Conservation (phyloP, 2,113 vertebrate genomes). For the Proterorhinus semilunaris region DNA sequence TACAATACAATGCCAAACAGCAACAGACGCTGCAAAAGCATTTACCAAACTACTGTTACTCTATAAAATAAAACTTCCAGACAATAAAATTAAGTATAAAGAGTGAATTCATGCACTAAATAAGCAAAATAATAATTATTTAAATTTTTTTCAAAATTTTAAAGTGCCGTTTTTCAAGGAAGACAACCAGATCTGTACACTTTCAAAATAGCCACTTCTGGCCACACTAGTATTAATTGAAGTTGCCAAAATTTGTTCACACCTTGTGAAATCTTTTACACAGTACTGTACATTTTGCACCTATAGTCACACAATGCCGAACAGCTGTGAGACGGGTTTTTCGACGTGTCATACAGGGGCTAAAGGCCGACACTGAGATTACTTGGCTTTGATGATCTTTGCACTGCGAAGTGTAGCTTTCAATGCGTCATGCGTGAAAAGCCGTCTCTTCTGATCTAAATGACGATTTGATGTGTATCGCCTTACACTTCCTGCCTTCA, state of each 20-base stretch:
- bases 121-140: no score
- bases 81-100: no score
- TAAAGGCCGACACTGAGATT: slow-evolving; percentile 43
- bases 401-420: slow-evolving; percentile 44
- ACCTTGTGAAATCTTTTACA: not conserved
- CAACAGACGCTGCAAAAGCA: no score
- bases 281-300: slow-evolving; percentile 5
- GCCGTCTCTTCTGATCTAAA: slow-evolving; percentile 65
- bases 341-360: slow-evolving; percentile 38
- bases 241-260: not conserved
- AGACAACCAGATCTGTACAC: no score
- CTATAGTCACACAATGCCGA: not conserved
- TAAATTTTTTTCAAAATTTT: no score
- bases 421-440: slow-evolving; percentile 64
- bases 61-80: no score
- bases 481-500: slow-evolving; percentile 65
- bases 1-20: no score
- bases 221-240: no score
- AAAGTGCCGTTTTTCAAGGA: no score
- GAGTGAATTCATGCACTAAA: no score
- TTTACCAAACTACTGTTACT: no score
- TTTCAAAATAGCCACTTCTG: no score
- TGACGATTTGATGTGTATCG: slow-evolving; percentile 59
- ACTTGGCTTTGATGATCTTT: slow-evolving; percentile 59
- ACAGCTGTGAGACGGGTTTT: slow-evolving; percentile 51